Evolutionary conservation across 2,888 invertebrate species (phyloP), one percentile per base, ranked within the genome.

Genomic region (Acleris laterana): DNA sequence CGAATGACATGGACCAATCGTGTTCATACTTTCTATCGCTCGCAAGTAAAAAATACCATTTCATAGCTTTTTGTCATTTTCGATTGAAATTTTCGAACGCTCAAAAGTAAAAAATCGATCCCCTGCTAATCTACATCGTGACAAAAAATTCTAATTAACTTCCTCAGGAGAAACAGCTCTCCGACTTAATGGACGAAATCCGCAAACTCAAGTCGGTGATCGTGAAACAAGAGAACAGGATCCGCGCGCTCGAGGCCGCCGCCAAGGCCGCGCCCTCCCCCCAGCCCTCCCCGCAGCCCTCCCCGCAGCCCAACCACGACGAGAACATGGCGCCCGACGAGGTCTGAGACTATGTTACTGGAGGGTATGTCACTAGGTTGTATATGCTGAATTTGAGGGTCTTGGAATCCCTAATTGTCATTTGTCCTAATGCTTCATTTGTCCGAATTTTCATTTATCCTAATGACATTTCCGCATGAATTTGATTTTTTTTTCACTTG

Each of bases 151-250:
- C 19, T 0, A 32, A 38, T 17, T 1, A 6, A 51, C 1, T 6
- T 52, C 78, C 82, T 7, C 80, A 95, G 96, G 96, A 96, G 72
- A 96, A 96, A 74, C 95, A 96, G 72, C 90, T 98, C 19, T 97
- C 97, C 75, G 97, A 97, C 82, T 94, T 97, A 75, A 95, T 96
- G 49, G 97, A 98, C 81, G 98, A 98, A 88, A 97, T 98, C 76
- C 95, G 98, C 67, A 98, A 98, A 85, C 90, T 98, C 72, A 98
- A 98, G 82, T 96, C 98, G n/a, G 97, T 98, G 87, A 97, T 98
- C 74, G 97, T 98, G 28, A 98, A 98, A 81, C 98, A 98, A 82
- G 98, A 98, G 91, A 98, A 97, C 76, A 94, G 97, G 61, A 97
- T 97, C 83, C 94, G 96, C 46, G 95, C 96, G 4, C 89, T 97